phyloP scores from a whole-genome alignment of 2,113 vertebrate genomes.

The Centrocercus urophasianus region DNA sequence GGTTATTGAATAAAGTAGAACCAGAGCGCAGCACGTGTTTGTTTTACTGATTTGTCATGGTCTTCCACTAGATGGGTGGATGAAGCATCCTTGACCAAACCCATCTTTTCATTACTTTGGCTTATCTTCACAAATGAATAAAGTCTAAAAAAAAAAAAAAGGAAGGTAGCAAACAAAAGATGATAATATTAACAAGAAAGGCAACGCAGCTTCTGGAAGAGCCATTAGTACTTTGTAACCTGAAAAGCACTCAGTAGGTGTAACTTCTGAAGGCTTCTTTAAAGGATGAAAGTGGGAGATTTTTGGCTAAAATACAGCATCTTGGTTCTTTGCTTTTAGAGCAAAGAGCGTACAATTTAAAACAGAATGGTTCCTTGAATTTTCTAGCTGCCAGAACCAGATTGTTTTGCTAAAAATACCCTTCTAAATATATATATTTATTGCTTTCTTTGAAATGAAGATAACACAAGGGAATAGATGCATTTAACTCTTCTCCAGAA shows the following conservation, averaged over 20 bases:
- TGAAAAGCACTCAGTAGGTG: neutral
- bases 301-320: neutral
- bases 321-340: neutral
- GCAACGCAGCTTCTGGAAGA: neutral
- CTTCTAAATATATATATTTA: neutral
- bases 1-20: neutral
- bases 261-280: neutral
- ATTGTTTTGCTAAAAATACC: neutral
- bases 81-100: neutral
- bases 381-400: neutral
- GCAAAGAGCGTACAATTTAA: neutral
- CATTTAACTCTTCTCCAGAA: neutral
- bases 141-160: neutral
- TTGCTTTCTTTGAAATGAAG: neutral
- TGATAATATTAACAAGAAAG: neutral
- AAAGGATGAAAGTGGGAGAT: neutral
- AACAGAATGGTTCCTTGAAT: neutral
- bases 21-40: neutral
- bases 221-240: neutral
- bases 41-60: neutral
- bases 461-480: neutral
- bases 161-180: neutral
- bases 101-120: neutral
- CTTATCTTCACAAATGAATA: neutral
- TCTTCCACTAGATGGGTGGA: neutral